phyloP scores from a whole-genome alignment of 2,113 vertebrate species.

The Phyllopteryx taeniolatus region DNA sequence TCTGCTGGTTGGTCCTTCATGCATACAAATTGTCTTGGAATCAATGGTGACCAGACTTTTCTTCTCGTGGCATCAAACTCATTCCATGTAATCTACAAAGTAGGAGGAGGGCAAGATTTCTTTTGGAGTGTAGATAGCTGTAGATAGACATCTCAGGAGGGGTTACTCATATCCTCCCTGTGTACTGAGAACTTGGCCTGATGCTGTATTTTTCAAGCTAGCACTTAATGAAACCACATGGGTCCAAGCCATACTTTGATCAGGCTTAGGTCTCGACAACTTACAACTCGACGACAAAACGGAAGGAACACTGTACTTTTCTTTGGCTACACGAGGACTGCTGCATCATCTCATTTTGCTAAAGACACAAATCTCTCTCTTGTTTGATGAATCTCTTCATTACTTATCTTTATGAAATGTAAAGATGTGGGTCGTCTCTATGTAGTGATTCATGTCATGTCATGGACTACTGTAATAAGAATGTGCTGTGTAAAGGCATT shows the following conservation, averaged over 20 bases:
- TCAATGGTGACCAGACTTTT: conserved; percentile 2
- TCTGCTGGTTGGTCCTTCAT: conserved; percentile 32
- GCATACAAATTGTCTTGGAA: conserved; percentile 9
- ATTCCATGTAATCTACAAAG: conserved; percentile 38
- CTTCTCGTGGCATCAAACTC: conserved; percentile 25
- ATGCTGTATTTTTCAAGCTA: conserved; percentile 65
- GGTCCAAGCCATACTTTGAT: conserved; percentile 58
- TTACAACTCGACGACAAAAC: conserved; percentile 25
- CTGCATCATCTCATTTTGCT: conserved; percentile 58
- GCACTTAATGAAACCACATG: conserved; percentile 67
- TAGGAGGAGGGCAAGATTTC: conserved; percentile 34
- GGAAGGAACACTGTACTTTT: conserved; percentile 68
- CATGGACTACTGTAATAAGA: conserved; percentile 80
- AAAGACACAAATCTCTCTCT: conserved; percentile 52
- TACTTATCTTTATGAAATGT: conserved; percentile 62
- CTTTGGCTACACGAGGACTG: conserved; percentile 63
- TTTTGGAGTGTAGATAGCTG: conserved; percentile 60
- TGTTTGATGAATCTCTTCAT: conserved; percentile 40
- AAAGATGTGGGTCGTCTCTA: conserved; percentile 62
- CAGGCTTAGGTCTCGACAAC: conserved; percentile 46
- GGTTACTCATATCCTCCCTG: conserved; percentile 40
- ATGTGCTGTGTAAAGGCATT: conserved; percentile 72
- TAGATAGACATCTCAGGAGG: conserved; percentile 39
- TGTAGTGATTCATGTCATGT: conserved; percentile 78
- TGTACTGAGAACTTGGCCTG: conserved; percentile 50